Evolutionary conservation across 2,797 vertebrate genomes (phyloP), one percentile per base, ranked within the genome.

Genomic region (Argentina silus): DNA sequence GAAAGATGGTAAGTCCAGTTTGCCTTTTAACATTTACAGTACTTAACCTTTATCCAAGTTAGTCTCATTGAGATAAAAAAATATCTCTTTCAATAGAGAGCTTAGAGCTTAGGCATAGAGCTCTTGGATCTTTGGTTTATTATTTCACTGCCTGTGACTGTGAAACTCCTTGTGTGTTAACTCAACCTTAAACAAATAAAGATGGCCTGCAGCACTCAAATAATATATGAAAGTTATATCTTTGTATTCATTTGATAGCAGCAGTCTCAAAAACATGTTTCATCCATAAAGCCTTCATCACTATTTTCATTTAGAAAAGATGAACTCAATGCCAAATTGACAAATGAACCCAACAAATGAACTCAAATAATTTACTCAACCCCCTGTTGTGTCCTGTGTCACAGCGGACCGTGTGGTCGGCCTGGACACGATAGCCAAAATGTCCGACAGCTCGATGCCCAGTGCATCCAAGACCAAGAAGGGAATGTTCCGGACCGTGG

Each of bases 401-500:
- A 63, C 88, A 98, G 97, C 94, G 78, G 97, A 99, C 86, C 95
- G 97, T 55, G 98, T 99, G 11, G 97, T 99, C 62, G 97, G 97
- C 56, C 92, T 99, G 53, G 97, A 99, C 88, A 97, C 97, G 45
- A 93, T 99, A 85, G 96, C 97, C 83, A 98, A 98, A 92, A 98
- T 99, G 96, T 91, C 96, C 0, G 97, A 99, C 86, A 97, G 93
- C 88, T 95, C 96, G 0, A 92, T 95, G 78, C 96, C 95, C 3
- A 95, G 95, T 0, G 85, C 92, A 75, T 98, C 97, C 76, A 99
- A 99, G 88, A 98, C 98, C 81, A 98, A 98, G 90, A 99, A 99
- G 81, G 98, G 98, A 85, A 99, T 99, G 98, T 99, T 99, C 91
- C 96, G 98, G 61, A 99, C 98, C 0, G 98, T 99, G 57, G 97